phyloP scores from a whole-genome alignment of 2,888 invertebrate species.

The Xestobium rufovillosum region DNA sequence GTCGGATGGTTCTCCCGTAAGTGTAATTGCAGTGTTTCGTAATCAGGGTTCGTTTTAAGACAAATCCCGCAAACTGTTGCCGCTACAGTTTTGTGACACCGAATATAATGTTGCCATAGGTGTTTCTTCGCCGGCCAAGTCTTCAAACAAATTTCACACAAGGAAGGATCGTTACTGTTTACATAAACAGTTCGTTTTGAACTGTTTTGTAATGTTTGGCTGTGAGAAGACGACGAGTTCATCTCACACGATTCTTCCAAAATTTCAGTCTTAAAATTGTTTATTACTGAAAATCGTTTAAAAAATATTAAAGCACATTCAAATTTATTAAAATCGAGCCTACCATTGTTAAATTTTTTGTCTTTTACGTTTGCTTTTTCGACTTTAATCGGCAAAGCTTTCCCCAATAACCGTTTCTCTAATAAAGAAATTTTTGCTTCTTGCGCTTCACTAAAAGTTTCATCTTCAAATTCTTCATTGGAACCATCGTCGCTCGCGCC shows the following conservation, averaged over 20 bases:
- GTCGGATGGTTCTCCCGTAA: slow-evolving; percentile 45
- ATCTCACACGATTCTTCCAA: neutral
- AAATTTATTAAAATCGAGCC: neutral
- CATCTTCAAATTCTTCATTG: slow-evolving; percentile 18
- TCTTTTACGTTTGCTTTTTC: slow-evolving; percentile 4
- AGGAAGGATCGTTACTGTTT: slow-evolving; percentile 43
- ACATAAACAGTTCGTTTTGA: slow-evolving; percentile 49
- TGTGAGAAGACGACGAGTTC: neutral
- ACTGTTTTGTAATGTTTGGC: slow-evolving; percentile 25
- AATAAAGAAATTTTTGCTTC: slow-evolving; percentile 33
- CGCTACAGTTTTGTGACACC: slow-evolving; percentile 50
- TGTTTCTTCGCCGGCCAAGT: slow-evolving; percentile 55
- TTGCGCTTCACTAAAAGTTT: slow-evolving; percentile 12
- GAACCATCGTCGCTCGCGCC: slow-evolving; percentile 20
- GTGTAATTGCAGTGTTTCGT: slow-evolving; percentile 45
- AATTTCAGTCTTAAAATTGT: neutral
- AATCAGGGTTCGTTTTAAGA: slow-evolving; percentile 47
- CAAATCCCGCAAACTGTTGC: slow-evolving; percentile 55
- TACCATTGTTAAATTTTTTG: neutral
- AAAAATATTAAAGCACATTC: too few relatives aligned
- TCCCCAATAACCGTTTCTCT: slow-evolving; percentile 37
- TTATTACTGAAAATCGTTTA: too few relatives aligned
- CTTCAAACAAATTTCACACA: slow-evolving; percentile 52
- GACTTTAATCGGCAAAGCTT: slow-evolving; percentile 17
- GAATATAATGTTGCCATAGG: slow-evolving; percentile 52